These are phyloP conservation scores for Koerneria pararmatus DNA, from an alignment of 2,888 invertebrate species.

Conservation along the genomic window DNA sequence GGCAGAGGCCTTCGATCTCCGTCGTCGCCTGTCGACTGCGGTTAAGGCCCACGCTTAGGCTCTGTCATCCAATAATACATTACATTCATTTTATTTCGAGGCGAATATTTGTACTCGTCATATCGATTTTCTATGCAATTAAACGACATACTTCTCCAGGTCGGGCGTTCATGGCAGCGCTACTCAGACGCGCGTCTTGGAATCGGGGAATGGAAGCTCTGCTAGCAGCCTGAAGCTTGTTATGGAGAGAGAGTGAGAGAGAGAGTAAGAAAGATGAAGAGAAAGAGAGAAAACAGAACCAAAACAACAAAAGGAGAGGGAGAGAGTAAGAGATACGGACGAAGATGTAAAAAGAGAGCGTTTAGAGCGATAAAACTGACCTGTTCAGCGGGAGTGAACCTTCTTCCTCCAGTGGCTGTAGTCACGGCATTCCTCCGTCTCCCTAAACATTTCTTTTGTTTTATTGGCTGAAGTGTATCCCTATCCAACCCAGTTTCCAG, in stretches of 20 bases:
- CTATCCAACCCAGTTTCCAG: not conserved
- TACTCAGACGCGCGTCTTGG: slow-evolving; percentile 33
- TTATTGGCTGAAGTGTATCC: not conserved
- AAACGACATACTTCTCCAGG: slow-evolving; percentile 23
- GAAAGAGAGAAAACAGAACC: not conserved
- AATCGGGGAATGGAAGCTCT: slow-evolving; percentile 43
- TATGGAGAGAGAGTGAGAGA: not conserved
- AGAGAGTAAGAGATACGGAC: not conserved
- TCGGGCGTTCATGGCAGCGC: slow-evolving; percentile 30
- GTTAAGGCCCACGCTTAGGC: slow-evolving; percentile 26
- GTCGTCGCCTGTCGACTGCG: slow-evolving; percentile 44
- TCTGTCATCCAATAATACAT: slow-evolving; percentile 15
- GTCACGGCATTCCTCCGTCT: slow-evolving; percentile 34
- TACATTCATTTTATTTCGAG: not conserved
- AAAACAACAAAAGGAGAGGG: not conserved
- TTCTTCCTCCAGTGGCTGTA: slow-evolving; percentile 38
- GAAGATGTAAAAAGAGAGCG: not conserved
- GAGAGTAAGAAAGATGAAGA: not conserved
- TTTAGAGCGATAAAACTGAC: not conserved
- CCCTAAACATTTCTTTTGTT: slow-evolving; percentile 26
- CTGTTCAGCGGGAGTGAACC: slow-evolving; percentile 38
- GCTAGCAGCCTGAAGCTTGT: not conserved
- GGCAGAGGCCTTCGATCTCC: slow-evolving; percentile 40
- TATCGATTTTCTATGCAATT: not conserved
- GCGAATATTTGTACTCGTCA: not conserved